Conservation (phyloP, 2,797 vertebrate species). For the Pogoniulus pusillus region DNA sequence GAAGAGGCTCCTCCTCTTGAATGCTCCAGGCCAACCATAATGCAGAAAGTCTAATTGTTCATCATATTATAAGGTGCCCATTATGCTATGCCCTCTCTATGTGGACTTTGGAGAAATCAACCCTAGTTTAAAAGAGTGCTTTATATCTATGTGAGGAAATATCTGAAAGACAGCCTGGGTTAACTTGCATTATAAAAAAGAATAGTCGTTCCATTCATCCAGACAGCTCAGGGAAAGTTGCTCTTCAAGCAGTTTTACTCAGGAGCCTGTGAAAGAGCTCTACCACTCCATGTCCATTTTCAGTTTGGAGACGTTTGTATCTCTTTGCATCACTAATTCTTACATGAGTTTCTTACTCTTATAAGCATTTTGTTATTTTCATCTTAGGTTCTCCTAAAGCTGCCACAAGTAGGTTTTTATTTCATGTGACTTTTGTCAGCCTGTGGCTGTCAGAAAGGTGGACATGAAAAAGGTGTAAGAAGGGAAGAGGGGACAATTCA, state of each 20-base stretch:
- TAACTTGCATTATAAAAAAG: background rate
- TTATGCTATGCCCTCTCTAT: background rate
- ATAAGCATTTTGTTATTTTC: background rate
- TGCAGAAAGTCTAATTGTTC: background rate
- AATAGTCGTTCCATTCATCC: background rate
- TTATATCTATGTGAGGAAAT: background rate
- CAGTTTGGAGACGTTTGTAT: background rate
- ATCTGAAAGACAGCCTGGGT: background rate
- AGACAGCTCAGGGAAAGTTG: background rate
- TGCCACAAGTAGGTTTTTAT: slow-evolving; percentile 7
- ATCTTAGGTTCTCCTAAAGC: background rate
- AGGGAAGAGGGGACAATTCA: background rate
- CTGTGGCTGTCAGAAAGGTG: background rate
- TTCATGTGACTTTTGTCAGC: background rate
- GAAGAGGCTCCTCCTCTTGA: background rate
- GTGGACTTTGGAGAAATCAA: background rate
- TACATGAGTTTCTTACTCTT: background rate
- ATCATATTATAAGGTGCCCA: background rate
- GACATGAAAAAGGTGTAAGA: background rate
- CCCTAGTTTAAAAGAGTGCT: background rate
- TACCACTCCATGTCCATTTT: background rate
- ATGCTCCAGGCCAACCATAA: background rate
- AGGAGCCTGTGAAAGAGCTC: background rate
- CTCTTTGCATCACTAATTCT: background rate
- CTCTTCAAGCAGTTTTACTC: background rate